phyloP scores from a whole-genome alignment of 2,888 invertebrate species.

The Dolichomitus sp. region DNA sequence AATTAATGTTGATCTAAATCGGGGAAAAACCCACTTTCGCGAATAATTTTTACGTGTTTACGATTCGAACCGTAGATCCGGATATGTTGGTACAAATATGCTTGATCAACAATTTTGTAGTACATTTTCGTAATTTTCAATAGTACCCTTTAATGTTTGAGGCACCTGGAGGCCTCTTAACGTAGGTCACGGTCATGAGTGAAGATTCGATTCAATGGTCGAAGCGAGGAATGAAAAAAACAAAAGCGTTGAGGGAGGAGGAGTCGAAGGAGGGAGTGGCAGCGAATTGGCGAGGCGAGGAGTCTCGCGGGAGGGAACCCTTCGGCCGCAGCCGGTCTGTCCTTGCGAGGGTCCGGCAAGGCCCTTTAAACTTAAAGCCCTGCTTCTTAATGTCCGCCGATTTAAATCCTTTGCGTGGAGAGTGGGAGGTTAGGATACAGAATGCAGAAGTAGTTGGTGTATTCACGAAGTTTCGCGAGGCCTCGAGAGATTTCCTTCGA shows the following conservation, averaged over 20 bases:
- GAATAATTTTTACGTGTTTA: no score
- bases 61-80: no score
- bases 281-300: slow-evolving; percentile 29
- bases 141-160: neutral
- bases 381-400: slow-evolving; percentile 57
- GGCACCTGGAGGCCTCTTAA: slow-evolving; percentile 14
- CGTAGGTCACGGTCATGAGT: slow-evolving; percentile 63
- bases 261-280: slow-evolving; percentile 33
- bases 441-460: slow-evolving; percentile 30
- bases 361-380: slow-evolving; percentile 63
- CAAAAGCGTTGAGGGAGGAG: slow-evolving; percentile 36
- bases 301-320: slow-evolving; percentile 26
- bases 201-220: slow-evolving; percentile 62
- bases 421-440: neutral
- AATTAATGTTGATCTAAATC: no score
- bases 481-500: slow-evolving; percentile 32
- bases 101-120: neutral
- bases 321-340: slow-evolving; percentile 37
- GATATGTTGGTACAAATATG: neutral
- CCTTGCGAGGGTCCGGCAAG: slow-evolving; percentile 61
- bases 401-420: slow-evolving; percentile 49
- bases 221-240: slow-evolving; percentile 16
- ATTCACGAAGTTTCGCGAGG: slow-evolving; percentile 7
- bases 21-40: no score
- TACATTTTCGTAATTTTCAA: slow-evolving; percentile 16